These are phyloP conservation scores for Tenrec ecaudatus DNA, from an alignment of 2,113 vertebrate species.

Conservation along the genomic window DNA sequence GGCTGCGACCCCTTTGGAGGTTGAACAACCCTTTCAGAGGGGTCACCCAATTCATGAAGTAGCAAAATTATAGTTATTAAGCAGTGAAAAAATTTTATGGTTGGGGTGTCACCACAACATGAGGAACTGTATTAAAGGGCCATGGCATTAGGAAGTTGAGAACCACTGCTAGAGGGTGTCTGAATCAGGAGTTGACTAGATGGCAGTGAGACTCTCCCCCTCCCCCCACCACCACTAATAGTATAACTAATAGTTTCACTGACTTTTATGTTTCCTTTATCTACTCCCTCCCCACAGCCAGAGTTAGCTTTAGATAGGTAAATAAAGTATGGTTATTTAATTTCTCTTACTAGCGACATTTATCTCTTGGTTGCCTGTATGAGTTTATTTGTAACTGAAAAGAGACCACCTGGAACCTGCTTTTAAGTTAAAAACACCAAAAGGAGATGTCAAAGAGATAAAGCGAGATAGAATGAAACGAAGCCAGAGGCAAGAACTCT, in stretches of 20 bases:
- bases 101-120: too few relatives aligned
- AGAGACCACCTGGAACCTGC: neutral
- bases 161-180: too few relatives aligned
- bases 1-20: too few relatives aligned
- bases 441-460: neutral
- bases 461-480: neutral
- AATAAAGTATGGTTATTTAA: conserved; percentile 30
- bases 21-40: too few relatives aligned
- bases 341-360: conserved; percentile 8
- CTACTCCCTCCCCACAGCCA: neutral
- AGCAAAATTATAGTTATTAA: too few relatives aligned
- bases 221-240: neutral
- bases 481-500: neutral
- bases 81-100: too few relatives aligned
- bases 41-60: too few relatives aligned
- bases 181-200: too few relatives aligned
- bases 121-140: too few relatives aligned
- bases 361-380: conserved; percentile 30
- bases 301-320: conserved; percentile 50
- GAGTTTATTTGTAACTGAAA: neutral
- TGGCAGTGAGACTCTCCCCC: too few relatives aligned
- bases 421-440: conserved; percentile 45
- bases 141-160: too few relatives aligned
- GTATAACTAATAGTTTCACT: neutral
- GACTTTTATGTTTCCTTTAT: neutral